Evolutionary conservation across 1,140 invertebrate species (phyloP).

Genomic region (Formica exsecta): DNA sequence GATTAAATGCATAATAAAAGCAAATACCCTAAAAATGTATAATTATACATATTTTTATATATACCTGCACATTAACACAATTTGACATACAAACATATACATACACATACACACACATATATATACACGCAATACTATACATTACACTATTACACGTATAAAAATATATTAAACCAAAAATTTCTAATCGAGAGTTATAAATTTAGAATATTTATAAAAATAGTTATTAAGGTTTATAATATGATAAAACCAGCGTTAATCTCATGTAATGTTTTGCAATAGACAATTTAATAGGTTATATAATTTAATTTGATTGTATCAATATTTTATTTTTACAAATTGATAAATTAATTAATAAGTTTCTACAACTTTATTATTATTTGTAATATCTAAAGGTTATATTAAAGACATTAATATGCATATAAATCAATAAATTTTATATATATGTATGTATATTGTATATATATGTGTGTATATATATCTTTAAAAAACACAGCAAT

Average conservation of each 20-base stretch:
- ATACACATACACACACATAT: background rate
- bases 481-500: slow-evolving; percentile 7
- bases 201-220: slow-evolving; percentile 41
- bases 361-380: slow-evolving; percentile 24
- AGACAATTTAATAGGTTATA: background rate
- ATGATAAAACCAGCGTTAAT: background rate
- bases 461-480: background rate
- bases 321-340: background rate
- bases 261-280: slow-evolving; percentile 28
- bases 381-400: slow-evolving; percentile 10
- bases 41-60: background rate
- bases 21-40: background rate
- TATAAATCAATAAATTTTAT: slow-evolving; percentile 1
- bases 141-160: background rate
- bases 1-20: background rate
- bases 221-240: slow-evolving; percentile 32
- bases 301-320: background rate
- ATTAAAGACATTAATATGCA: too few relatives aligned
- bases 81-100: background rate
- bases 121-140: background rate
- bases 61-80: slow-evolving; percentile 4
- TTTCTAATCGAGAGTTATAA: background rate
- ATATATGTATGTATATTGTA: slow-evolving; percentile 40
- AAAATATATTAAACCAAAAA: background rate
- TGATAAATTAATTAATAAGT: slow-evolving; percentile 28